A percentile compares a stretch with the other conserved stretches of the same genome.
phyloP scores from a whole-genome alignment of 30 jellyfish, hydroid and myxozoan genomes.

The Cassiopea andromeda region DNA sequence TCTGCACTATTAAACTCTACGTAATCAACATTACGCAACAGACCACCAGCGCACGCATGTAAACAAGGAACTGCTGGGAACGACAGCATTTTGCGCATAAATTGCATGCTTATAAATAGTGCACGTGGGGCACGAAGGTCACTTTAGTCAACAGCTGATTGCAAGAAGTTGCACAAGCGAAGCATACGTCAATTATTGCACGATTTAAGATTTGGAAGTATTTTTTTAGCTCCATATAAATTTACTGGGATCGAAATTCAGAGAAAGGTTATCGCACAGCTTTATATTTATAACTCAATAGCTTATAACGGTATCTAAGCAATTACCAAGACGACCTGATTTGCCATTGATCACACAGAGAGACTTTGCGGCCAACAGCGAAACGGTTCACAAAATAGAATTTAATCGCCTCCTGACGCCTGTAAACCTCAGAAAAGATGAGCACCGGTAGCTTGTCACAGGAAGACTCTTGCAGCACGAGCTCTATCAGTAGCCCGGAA shows the following conservation, averaged over 20 bases:
- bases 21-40: slow-evolving; percentile 34
- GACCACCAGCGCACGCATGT: slow-evolving; percentile 53
- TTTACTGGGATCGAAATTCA: too few species aligned
- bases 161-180: not conserved
- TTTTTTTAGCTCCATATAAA: too few species aligned
- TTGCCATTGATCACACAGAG: slow-evolving; percentile 16
- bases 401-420: slow-evolving; percentile 15
- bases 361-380: slow-evolving; percentile 54
- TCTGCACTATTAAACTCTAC: not conserved
- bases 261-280: too few species aligned
- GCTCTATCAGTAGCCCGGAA: slow-evolving; percentile 57
- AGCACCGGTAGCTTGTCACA: slow-evolving; percentile 52
- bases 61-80: slow-evolving; percentile 67
- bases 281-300: not conserved
- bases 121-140: slow-evolving; percentile 1
- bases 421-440: slow-evolving; percentile 37
- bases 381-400: slow-evolving; percentile 19
- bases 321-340: not conserved
- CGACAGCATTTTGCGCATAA: slow-evolving; percentile 17
- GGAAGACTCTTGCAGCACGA: slow-evolving; percentile 53
- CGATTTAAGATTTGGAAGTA: too few species aligned
- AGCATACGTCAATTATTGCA: not conserved
- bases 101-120: slow-evolving; percentile 42
- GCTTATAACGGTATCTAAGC: not conserved
- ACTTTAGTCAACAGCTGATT: slow-evolving; percentile 9